Base-by-base conservation (phyloP, 2,888 invertebrate genomes). In the Phyllotreta striolata region DNA sequence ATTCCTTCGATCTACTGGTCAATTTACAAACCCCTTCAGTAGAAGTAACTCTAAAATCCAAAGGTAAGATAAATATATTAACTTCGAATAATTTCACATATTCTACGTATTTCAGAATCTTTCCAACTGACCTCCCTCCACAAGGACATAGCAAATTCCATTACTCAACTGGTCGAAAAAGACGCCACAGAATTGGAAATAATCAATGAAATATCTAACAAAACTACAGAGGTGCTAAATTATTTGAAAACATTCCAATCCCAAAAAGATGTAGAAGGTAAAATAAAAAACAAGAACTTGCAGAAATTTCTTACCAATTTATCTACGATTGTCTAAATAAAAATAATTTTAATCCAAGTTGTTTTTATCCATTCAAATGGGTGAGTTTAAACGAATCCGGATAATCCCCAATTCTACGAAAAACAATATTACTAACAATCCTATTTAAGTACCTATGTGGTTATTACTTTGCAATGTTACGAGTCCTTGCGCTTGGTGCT, bases 231-330 rank as follows among this genome's bases (percentile, higher is more conserved):
- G 6, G 12, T 56, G 6, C 38, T 44, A 7, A 47, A 57, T 13
- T 12, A 57, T n/a, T 7, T 57, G 8, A 44, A 46, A 56, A 37
- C 24, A 8, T 5, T 24, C 24, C 24, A 3, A 24, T 3, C 1
- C 24, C 24, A 24, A 35, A 13, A 46, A 1, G 38, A 47, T 7
- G 7, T 34, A 6, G 47, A 47, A 47, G 13, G 13, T 57, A 46
- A 47, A 57, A 46, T 37, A 9, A 38, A 7, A 44, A 44, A 47
- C 24, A 46, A 57, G 13, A 57, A 47, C 10, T 14, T 47, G 24
- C 37, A 7, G 9, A 57, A 13, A 35, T 57, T 57, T 47, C 47
- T 57, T 14, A 57, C 47, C 14, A 57, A n/a, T 57, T 57, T 57
- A 38, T 46, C 57, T 24, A 4, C 4, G 24, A 24, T 24, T 24